Evolutionary conservation across 2,797 vertebrate genomes (phyloP).

Genomic region (Eospalax fontanierii): DNA sequence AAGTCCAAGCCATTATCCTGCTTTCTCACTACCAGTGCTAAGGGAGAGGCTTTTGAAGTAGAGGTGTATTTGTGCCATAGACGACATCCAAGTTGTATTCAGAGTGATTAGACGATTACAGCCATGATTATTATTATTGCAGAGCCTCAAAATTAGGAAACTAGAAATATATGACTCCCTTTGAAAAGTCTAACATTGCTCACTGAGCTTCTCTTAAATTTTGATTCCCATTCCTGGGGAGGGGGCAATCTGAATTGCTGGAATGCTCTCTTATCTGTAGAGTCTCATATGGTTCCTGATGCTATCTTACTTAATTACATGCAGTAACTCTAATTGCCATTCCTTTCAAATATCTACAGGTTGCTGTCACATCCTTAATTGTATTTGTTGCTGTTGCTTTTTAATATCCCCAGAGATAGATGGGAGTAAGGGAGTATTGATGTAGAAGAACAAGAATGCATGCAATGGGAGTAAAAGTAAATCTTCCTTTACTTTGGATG

Average conservation of each 20-base stretch:
- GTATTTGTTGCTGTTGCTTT: neutral
- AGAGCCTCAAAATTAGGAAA: constrained; percentile 4
- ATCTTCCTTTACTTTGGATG: neutral
- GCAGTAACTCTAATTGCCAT: neutral
- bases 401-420: neutral
- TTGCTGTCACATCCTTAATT: neutral
- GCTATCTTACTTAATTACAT: neutral
- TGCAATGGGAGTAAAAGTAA: neutral
- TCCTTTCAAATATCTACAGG: neutral
- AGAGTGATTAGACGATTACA: neutral
- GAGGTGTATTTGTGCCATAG: neutral
- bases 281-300: neutral
- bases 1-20: neutral
- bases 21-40: neutral
- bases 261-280: neutral
- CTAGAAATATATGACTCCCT: neutral
- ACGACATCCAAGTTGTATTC: neutral
- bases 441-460: neutral
- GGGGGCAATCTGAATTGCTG: neutral
- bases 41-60: neutral
- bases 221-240: neutral
- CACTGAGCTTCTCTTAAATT: neutral
- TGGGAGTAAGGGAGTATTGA: neutral
- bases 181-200: neutral
- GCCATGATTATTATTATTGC: neutral